These are phyloP conservation scores for Litocranius walleri DNA, from an alignment of 2,113 vertebrate genomes.

Conservation along the genomic window DNA sequence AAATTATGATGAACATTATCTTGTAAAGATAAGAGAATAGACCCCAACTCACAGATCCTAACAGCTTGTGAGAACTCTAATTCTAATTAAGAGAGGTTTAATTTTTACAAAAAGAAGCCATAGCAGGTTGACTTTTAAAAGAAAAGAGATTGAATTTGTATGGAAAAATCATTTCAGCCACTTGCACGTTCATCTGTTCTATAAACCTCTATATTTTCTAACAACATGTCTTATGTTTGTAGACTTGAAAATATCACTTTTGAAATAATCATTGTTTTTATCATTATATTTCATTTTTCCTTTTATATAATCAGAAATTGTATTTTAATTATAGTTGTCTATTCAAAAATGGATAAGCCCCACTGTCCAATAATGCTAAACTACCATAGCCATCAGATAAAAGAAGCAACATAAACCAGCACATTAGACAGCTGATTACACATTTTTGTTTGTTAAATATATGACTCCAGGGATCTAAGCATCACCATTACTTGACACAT, in stretches of 20 bases:
- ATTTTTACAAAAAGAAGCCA: background rate
- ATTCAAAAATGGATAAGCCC: background rate
- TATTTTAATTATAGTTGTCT: background rate
- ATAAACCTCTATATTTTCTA: background rate
- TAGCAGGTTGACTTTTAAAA: background rate
- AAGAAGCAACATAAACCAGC: background rate
- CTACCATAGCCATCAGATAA: background rate
- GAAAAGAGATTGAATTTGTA: background rate
- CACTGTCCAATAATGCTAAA: background rate
- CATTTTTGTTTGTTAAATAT: slow-evolving; percentile 24
- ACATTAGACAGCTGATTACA: background rate
- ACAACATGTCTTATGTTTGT: background rate
- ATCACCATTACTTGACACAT: slow-evolving; percentile 24
- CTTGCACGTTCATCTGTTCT: background rate
- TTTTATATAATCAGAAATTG: background rate
- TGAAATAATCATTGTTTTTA: background rate
- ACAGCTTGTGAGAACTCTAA: background rate
- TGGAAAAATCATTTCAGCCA: background rate
- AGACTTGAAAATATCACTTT: background rate
- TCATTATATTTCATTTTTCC: background rate
- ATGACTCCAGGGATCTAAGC: background rate
- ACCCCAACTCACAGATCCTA: background rate
- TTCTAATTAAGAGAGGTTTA: background rate
- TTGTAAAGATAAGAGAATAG: background rate
- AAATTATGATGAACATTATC: background rate